phyloP scores from a whole-genome alignment of 2,797 vertebrate species.

The Sarcoramphus papa region DNA sequence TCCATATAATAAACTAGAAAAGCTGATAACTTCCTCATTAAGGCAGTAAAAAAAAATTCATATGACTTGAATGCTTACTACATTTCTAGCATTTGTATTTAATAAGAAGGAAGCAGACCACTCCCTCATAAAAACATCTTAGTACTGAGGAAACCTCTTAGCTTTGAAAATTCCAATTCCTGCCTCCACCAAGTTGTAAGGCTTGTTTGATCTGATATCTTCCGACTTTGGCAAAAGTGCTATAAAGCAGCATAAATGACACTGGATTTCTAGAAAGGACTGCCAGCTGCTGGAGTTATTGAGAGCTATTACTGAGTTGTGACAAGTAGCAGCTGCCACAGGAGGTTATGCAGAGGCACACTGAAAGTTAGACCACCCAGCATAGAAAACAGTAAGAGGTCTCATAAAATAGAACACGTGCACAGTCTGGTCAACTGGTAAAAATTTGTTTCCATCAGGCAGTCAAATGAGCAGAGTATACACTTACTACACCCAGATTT shows the following conservation, averaged over 20 bases:
- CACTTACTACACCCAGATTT: not conserved
- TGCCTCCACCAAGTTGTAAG: not conserved
- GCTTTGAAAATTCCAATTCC: not conserved
- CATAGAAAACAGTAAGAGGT: not conserved
- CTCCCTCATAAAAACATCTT: not conserved
- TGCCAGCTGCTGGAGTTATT: not conserved
- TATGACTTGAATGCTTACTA: not conserved
- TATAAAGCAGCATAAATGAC: not conserved
- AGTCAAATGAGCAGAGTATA: not conserved
- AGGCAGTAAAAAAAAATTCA: not conserved
- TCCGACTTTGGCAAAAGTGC: not conserved
- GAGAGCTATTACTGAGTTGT: not conserved
- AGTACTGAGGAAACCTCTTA: not conserved
- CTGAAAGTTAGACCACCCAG: not conserved
- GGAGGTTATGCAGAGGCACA: not conserved
- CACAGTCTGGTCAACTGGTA: not conserved
- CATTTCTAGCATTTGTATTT: not conserved
- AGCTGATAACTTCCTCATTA: not conserved
- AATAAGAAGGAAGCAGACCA: not conserved
- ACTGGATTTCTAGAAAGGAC: not conserved
- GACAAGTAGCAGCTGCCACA: not conserved
- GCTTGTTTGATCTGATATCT: not conserved
- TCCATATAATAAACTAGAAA: not conserved
- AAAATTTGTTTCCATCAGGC: not conserved
- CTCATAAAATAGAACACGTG: accelerated